Base-by-base conservation (phyloP, 2,113 vertebrate species). In the Melanostigma gelatinosum region DNA sequence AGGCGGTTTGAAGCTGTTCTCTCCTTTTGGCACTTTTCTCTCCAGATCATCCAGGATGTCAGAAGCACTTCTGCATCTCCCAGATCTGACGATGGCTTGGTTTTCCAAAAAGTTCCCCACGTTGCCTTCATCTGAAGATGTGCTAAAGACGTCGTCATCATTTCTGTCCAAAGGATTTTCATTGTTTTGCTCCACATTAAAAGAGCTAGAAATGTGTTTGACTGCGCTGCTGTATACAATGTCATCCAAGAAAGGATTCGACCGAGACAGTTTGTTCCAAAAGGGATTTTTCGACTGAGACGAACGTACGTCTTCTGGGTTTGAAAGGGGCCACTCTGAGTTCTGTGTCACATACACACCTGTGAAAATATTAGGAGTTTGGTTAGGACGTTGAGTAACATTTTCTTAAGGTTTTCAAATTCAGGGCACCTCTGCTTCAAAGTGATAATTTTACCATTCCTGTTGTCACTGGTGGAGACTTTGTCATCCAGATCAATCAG, bases 171-270 rank as follows among this genome's bases (percentile, higher is more conserved):
- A 88, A 65, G 95, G 83, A 36, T 95, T 87, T 65, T 88, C 85
- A 34, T 92, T 90, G 22, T 96, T 95, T 90, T 95, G 94, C 72
- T 96, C 96, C 80, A 94, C 82, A 34, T 91, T 83, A 0, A 95
- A 95, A 66, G 94, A 55, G 48, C 83, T 87, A 20, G 73, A 89
- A 83, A 93, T 94, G 73, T 88, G 85, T 62, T 89, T 93, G 57
- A 94, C 95, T 69, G 80, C 92, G 80, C 93, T 72, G 52, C 24
- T 93, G 73, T 94, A 92, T 63, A 95, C 93, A 78, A 99, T 96
- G 42, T 99, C 97, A 73, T 97, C 95, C 83, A 99, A 83, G 40
- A 99, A 99, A 70, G 98, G 98, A 79, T 99, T 99, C 24, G 97
- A 99, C 79, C 85, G 94, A 57, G 96, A 97, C 1, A 99, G 92